Evolutionary conservation across 2,113 vertebrate species (phyloP), one percentile per base, ranked within the genome.

Genomic region (Lagopus leucura): DNA sequence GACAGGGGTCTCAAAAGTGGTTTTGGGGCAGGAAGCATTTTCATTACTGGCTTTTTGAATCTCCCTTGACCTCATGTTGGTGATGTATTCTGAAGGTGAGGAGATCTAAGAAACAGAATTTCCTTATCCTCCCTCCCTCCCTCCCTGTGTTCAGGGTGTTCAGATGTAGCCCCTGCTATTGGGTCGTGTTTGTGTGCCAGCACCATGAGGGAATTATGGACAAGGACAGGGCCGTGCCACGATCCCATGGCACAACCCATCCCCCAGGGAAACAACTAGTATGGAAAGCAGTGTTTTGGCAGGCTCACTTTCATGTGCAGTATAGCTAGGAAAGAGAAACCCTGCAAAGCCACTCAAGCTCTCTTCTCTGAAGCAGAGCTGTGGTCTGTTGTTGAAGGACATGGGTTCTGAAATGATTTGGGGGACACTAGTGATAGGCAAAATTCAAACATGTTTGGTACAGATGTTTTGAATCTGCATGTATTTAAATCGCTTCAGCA

Each of bases 381-480:
- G 22, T 25, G n/a, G 9, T 70, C 54, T 89, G 10, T 76, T 36
- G n/a, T 67, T 2, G 6, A 87, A 82, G 70, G 40, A 69, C 0
- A 0, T 28, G n/a, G 57, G 24, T 84, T 67, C 78, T 82, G 28
- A 43, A 43, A 13, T 8, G 43, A 58, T 72, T 80, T 50, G 54
- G 32, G 13, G 32, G 6, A 11, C 43, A 25, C 18, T 85, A 25
- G 48, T 0, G 0, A 63, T 18, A 88, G 63, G 67, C 48, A 54
- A 50, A 77, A 89, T 54, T 80, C 40, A 91, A 77, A 70, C 20
- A 8, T 47, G 45, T 67, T 92, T 92, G 38, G 20, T 74, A 72
- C 30, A 69, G 79, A 38, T 80, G 69, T 61, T 86, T 89, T 86
- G 91, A 89, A 38, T 65, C 45, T 89, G 42, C 55, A 70, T 80